Evolutionary conservation across 1,140 invertebrate species (phyloP).

Genomic region (Drosophila leontia): DNA sequence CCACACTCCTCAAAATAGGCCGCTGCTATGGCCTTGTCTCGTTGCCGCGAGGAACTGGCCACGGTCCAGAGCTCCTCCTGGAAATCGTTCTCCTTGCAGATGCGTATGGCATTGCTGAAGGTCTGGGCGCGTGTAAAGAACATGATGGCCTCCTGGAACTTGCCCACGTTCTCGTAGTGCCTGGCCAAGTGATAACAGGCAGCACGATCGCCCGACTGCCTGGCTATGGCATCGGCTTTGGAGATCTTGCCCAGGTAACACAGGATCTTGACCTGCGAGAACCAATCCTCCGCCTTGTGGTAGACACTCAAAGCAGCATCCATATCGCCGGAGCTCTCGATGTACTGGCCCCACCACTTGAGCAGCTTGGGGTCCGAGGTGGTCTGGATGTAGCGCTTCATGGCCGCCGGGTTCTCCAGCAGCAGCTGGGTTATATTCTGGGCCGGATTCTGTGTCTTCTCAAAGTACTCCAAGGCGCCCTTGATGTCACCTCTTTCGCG

Average conservation of each 20-base stretch:
- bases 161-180: constrained; percentile 95
- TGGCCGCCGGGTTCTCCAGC: constrained; percentile 86
- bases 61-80: constrained; percentile 94
- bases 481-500: constrained; percentile 90
- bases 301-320: constrained; percentile 95
- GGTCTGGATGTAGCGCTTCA: constrained; percentile 86
- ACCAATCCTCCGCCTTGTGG: constrained; percentile 92
- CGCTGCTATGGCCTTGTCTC: constrained; percentile 95
- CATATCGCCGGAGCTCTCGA: constrained; percentile 97
- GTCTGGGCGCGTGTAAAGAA: constrained; percentile 85
- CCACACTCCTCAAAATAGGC: constrained; percentile 93
- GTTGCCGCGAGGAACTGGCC: constrained; percentile 90
- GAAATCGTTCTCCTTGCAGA: constrained; percentile 95
- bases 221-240: constrained; percentile 93
- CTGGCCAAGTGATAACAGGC: constrained; percentile 96
- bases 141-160: constrained; percentile 93
- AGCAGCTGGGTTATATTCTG: constrained; percentile 98
- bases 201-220: constrained; percentile 90
- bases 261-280: constrained; percentile 87
- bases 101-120: constrained; percentile 94
- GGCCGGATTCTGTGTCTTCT: constrained; percentile 93
- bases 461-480: constrained; percentile 90
- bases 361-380: constrained; percentile 88
- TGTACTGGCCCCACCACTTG: constrained; percentile 99
- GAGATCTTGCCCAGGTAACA: constrained; percentile 95